phyloP scores from a whole-genome alignment of 2,797 vertebrate species.

The Remorina albescens region DNA sequence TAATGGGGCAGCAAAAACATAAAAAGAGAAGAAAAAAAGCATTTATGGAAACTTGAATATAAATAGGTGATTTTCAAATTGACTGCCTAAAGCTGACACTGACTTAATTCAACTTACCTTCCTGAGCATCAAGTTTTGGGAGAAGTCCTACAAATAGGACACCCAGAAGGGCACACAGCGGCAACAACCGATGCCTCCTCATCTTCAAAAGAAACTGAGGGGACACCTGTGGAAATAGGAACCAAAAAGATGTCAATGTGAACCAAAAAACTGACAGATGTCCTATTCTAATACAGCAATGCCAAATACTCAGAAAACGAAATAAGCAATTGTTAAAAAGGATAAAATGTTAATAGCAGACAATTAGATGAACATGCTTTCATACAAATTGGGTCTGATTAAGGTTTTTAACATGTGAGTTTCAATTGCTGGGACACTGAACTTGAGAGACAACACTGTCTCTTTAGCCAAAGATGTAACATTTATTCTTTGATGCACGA shows the following conservation, averaged over 20 bases:
- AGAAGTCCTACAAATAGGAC: slow-evolving; percentile 85
- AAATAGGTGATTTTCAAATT: slow-evolving; percentile 19
- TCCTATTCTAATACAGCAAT: neutral
- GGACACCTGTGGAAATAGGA: slow-evolving; percentile 75
- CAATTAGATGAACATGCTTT: neutral
- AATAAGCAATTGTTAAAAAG: neutral
- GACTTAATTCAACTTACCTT: slow-evolving; percentile 76
- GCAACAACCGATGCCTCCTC: slow-evolving; percentile 85
- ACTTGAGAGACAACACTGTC: too few relatives aligned
- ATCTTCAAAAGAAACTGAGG: slow-evolving; percentile 83
- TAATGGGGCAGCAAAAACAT: neutral
- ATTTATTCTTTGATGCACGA: slow-evolving; percentile 26
- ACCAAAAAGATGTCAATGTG: neutral
- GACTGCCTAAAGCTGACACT: slow-evolving; percentile 1
- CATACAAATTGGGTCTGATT: neutral
- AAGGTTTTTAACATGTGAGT: neutral
- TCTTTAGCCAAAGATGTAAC: slow-evolving; percentile 20
- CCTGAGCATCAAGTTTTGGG: slow-evolving; percentile 81
- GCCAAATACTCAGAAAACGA: neutral
- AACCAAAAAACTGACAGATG: neutral
- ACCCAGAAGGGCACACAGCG: slow-evolving; percentile 81
- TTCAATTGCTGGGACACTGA: neutral
- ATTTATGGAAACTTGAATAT: neutral
- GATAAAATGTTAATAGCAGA: too few relatives aligned
- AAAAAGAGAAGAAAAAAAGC: neutral